Percentiles rank a stretch among this genome's conserved stretches.
phyloP scores from a whole-genome alignment of 2,888 invertebrate species.

The Iphiclides podalirius region DNA sequence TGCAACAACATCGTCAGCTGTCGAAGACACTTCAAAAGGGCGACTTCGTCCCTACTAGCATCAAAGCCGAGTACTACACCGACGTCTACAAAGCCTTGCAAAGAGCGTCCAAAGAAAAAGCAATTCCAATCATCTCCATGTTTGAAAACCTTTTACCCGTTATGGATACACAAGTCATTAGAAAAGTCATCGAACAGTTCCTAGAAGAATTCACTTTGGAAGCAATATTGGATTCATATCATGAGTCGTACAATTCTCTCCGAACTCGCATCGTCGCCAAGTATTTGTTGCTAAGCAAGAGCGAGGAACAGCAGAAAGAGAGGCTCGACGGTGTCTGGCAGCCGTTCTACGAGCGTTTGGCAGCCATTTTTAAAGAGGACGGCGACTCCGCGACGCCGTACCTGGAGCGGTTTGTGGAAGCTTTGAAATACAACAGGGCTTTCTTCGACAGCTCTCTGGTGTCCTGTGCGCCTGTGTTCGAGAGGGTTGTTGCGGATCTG shows the following conservation, averaged over 20 bases:
- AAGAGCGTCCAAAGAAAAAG: slow-evolving; percentile 28
- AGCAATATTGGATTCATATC: slow-evolving; percentile 1
- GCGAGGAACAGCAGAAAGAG: slow-evolving; percentile 33
- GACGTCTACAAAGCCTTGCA: slow-evolving; percentile 36
- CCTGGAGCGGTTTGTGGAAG: slow-evolving; percentile 35
- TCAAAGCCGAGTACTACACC: slow-evolving; percentile 44
- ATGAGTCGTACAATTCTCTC: slow-evolving; percentile 20
- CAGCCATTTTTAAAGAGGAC: slow-evolving; percentile 23
- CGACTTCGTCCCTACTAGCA: slow-evolving; percentile 34
- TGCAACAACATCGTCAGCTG: slow-evolving; percentile 25
- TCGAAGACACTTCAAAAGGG: slow-evolving; percentile 25
- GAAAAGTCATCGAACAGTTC: slow-evolving; percentile 30
- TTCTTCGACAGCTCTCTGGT: slow-evolving; percentile 41
- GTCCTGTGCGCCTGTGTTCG: slow-evolving; percentile 43
- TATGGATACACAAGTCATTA: slow-evolving; percentile 34
- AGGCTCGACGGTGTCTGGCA: slow-evolving; percentile 38
- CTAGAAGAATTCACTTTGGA: slow-evolving; percentile 32
- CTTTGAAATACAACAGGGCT: slow-evolving; percentile 42
- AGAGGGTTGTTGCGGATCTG: slow-evolving; percentile 39
- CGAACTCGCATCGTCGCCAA: slow-evolving; percentile 44
- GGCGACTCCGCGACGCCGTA: slow-evolving; percentile 17
- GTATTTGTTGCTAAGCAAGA: slow-evolving; percentile 43
- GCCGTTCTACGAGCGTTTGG: slow-evolving; percentile 40
- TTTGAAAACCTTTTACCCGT: slow-evolving; percentile 38
- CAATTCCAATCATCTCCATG: slow-evolving; percentile 33